A percentile compares a stretch with the other conserved stretches of the same genome.
These are phyloP conservation scores for Heliconius hermathena DNA, from an alignment of 1,140 invertebrate genomes.

Conservation along the genomic window DNA sequence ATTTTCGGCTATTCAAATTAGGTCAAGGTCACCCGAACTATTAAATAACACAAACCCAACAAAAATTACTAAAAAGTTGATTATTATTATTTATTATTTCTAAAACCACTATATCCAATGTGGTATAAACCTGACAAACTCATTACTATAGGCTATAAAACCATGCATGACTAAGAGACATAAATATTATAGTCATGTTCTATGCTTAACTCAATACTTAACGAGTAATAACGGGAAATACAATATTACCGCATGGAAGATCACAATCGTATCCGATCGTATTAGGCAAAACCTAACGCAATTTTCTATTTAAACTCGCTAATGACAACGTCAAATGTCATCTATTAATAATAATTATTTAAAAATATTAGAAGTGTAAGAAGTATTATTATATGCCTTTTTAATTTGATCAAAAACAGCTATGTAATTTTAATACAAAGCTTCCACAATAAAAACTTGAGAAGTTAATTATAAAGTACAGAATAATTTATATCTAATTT, in stretches of 20 bases:
- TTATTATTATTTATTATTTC: background rate
- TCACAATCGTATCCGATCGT: background rate
- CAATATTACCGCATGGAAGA: background rate
- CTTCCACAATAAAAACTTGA: too few species aligned
- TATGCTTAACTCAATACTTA: background rate
- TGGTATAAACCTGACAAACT: background rate
- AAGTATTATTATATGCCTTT: background rate
- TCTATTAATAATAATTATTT: background rate
- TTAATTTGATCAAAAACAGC: background rate
- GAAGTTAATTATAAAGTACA: too few species aligned
- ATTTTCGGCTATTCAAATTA: background rate
- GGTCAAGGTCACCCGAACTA: background rate
- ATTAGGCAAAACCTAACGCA: background rate
- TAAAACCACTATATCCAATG: background rate
- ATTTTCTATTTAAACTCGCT: background rate
- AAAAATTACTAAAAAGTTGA: background rate
- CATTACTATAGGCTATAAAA: background rate
- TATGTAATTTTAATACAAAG: too few species aligned
- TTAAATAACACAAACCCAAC: background rate
- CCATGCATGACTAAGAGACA: background rate
- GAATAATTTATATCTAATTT: too few species aligned
- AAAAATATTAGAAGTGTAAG: background rate
- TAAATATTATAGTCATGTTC: constrained; percentile 3
- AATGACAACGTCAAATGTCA: background rate
- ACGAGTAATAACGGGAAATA: constrained; percentile 3